Evolutionary conservation across 1,140 invertebrate species (phyloP), one percentile per base, ranked within the genome.

Genomic region (Aphelinus atriplicis): DNA sequence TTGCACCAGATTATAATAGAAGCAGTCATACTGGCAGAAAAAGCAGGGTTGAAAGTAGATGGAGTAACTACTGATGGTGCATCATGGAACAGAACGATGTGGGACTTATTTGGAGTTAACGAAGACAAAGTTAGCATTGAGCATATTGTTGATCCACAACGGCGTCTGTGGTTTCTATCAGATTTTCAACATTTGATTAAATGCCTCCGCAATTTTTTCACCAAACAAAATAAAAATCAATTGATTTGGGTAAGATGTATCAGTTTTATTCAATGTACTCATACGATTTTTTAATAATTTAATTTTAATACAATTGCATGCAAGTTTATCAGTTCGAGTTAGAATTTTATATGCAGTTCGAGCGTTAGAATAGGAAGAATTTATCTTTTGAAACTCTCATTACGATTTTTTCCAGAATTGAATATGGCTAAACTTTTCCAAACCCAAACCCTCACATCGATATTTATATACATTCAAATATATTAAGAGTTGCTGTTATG

Each of bases 1-100:
- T 77, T 82, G 45, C 63, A 80, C 57, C 77, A 82, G 42, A 56
- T 84, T 9, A 63, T 82, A 7, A 62, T 81, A 4, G 81, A 83
- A 75, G 63, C 56, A 7, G 69, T 77, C 9, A 1, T 79, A 4
- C 46, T 80, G n/a, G 0, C 77, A 5, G 77, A 80, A 78, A 78
- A 79, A 51, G 9, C 64, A 53, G 77, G 71, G 4, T 75, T 78
- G 43, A 53, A 42, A 58, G 77, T 81, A 3, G 80, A 81, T 68
- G 73, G 48, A 26, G 61, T 81, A 7, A 70, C 63, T 7, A 77
- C 70, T 0, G 80, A 81, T 75, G 78, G 77, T 3, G 77, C 77
- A 7, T 58, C 73, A 6, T 81, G 77, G 78, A 81, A 81, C 53
- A 64, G 75, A 1, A 5, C 51, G 3, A 80, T 80, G 76, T 80